phyloP scores from a whole-genome alignment of 2,113 vertebrate genomes.

The Alligator sinensis region DNA sequence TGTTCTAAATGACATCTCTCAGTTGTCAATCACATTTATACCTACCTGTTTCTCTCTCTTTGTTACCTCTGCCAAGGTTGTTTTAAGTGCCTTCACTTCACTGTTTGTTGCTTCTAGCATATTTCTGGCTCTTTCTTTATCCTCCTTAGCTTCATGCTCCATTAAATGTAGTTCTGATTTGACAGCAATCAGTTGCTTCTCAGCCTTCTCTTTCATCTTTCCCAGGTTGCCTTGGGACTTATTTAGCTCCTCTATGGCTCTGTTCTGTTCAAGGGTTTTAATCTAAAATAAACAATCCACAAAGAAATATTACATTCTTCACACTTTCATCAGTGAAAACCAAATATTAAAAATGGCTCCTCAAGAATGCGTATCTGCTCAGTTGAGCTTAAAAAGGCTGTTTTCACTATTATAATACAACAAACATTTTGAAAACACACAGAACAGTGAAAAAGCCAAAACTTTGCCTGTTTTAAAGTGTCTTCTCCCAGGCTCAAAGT shows the following conservation, averaged over 20 bases:
- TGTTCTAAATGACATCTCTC: background rate
- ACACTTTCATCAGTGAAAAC: background rate
- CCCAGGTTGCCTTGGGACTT: constrained; percentile 83
- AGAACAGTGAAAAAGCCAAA: background rate
- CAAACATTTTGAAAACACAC: background rate
- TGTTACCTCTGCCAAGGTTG: constrained; percentile 82
- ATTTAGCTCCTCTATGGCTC: constrained; percentile 84
- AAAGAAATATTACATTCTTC: background rate
- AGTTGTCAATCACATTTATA: background rate
- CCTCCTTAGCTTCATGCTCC: constrained; percentile 77
- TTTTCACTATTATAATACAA: background rate
- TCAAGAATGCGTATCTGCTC: background rate
- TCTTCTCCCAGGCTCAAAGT: rapidly evolving
- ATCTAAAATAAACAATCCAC: constrained; percentile 77
- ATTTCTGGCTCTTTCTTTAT: constrained; percentile 74
- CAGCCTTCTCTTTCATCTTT: constrained; percentile 84
- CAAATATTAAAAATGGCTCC: background rate
- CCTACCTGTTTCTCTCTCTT: constrained; percentile 88
- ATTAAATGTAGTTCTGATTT: constrained; percentile 82
- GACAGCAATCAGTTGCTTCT: constrained; percentile 78
- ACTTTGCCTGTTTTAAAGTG: rapidly evolving
- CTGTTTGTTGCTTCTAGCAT: constrained; percentile 71
- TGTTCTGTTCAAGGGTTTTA: constrained; percentile 87
- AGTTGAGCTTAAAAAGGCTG: background rate
- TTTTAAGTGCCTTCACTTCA: constrained; percentile 80